Base-by-base conservation (phyloP, 2,888 invertebrate genomes). In the Eilema depressum region DNA sequence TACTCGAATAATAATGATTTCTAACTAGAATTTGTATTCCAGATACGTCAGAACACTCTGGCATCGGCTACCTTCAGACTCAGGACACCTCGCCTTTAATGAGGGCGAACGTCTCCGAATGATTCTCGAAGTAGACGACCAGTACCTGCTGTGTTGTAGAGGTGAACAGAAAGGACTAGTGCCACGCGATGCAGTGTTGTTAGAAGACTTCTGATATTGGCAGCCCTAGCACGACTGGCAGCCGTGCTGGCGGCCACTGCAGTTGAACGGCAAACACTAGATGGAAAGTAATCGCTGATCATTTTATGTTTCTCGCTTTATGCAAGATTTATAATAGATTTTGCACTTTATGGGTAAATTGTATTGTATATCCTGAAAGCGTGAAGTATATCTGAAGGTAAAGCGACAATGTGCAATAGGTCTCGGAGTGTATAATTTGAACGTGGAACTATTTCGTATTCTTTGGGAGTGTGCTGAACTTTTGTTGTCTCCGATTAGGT, bases 91-190 rank as follows among this genome's bases (percentile, higher is more conserved):
- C 57, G 96, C 97, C 20, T 98, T 97, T 92, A 97, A 97, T 87
- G 97, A 97, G 88, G 97, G 97, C 25, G 97, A 97, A 87, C 96
- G 96, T 61, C 94, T 98, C 63, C 96, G 96, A 75, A 96, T 98
- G 53, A 96, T 97, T 65, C 93, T 97, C 37, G 97, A 97, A 84
- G 97, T 98, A 63, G 97, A 98, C 88, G 96, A 96, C 84, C 97
- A 97, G 83, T 97, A 97, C 96, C 90, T 97, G 79, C 91, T 98
- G 71, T 98, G 98, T 89, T 97, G 97, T 84, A 94, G 97, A 80
- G 97, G 97, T 11, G 97, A 97, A 57, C 97, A 97, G 83, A 97
- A 97, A 86, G 98, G 98, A 72, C 94, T 98, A 59, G 98, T 98
- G 60, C 97, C 97, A 3, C 95, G 96, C 73, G 96, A 96, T 74